phyloP scores from a whole-genome alignment of 2,888 invertebrate species.

The Chrysolina americana region DNA sequence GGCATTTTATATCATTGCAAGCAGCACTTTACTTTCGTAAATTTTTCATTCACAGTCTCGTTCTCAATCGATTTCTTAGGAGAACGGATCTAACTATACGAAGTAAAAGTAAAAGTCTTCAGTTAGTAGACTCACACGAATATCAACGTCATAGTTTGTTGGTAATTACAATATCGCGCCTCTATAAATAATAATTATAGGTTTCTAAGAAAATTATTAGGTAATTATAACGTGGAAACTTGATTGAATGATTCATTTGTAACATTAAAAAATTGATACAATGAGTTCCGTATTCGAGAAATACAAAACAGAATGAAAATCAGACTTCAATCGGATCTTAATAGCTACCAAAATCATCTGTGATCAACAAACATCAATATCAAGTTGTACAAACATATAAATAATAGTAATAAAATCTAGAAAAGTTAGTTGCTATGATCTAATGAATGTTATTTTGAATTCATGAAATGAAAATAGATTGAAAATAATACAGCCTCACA shows the following conservation, averaged over 20 bases:
- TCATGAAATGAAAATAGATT: too few species aligned
- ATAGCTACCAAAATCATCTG: too few species aligned
- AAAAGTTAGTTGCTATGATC: too few species aligned
- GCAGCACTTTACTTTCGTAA: not conserved
- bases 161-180: not conserved
- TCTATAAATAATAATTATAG: not conserved
- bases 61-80: not conserved
- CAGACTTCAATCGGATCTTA: not conserved
- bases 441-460: too few species aligned
- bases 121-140: not conserved
- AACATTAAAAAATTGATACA: not conserved
- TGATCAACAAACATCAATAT: too few species aligned
- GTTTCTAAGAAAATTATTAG: not conserved
- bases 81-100: not conserved
- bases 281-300: not conserved
- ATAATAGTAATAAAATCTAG: too few species aligned
- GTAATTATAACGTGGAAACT: not conserved
- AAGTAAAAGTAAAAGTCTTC: slow-evolving; percentile 11
- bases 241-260: not conserved
- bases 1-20: not conserved
- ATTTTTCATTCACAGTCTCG: not conserved
- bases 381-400: too few species aligned
- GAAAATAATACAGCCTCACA: too few species aligned
- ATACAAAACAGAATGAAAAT: not conserved
- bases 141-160: not conserved